A percentile compares a stretch with the other conserved stretches of the same genome.
These are phyloP conservation scores for Isotomurus palustris DNA, from an alignment of 2,888 invertebrate species.

Conservation along the genomic window DNA sequence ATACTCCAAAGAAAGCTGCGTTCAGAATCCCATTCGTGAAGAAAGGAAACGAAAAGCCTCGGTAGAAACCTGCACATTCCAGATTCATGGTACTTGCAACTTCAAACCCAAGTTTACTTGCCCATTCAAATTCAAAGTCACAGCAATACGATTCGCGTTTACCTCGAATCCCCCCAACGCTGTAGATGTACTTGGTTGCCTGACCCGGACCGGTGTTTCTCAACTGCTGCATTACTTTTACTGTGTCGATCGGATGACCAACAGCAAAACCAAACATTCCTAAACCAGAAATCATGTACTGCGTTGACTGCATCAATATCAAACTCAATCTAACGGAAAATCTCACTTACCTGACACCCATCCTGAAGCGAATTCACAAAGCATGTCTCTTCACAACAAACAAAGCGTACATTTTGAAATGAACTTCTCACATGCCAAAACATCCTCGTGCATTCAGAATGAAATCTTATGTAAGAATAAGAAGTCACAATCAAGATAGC, in stretches of 20 bases:
- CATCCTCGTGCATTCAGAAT: too few relatives aligned
- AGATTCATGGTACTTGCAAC: not conserved
- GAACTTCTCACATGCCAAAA: too few relatives aligned
- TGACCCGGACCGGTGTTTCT: not conserved
- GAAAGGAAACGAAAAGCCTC: not conserved
- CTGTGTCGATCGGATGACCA: conserved; percentile 3
- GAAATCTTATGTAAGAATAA: too few relatives aligned
- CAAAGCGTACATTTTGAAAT: too few relatives aligned
- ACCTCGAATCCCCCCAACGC: not conserved
- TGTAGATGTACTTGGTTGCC: not conserved
- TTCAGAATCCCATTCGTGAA: not conserved
- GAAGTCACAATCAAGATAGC: too few relatives aligned
- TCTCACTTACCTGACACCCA: not conserved
- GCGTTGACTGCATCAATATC: not conserved
- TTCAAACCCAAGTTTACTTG: too few relatives aligned
- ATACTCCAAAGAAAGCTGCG: conserved; percentile 4
- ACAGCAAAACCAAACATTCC: not conserved
- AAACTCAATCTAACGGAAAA: not conserved
- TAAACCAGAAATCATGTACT: not conserved
- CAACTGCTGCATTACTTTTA: conserved; percentile 1
- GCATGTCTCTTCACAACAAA: too few relatives aligned
- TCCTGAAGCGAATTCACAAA: not conserved
- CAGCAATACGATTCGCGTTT: too few relatives aligned
- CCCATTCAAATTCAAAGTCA: too few relatives aligned
- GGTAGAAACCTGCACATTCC: not conserved